phyloP scores from a whole-genome alignment of 2,113 vertebrate genomes.

The Spermophilus dauricus region DNA sequence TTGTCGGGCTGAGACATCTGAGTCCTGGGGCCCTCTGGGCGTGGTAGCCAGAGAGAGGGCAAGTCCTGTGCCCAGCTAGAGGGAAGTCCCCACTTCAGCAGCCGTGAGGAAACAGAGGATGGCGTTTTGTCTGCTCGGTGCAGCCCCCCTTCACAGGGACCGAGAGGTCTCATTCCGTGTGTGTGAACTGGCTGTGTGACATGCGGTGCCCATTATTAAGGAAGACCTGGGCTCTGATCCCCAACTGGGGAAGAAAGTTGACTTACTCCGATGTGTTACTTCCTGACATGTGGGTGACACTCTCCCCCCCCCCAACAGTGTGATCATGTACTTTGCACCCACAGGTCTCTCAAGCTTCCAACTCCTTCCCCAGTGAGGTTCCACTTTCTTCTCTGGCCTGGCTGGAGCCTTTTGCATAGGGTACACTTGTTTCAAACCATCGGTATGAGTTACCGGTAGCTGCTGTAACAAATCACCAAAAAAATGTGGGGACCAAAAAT shows the following conservation, averaged over 20 bases:
- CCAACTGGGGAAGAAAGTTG: not conserved
- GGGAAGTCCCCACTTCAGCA: rapidly evolving
- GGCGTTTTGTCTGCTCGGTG: not conserved
- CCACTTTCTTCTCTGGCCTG: rapidly evolving
- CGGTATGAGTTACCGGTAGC: rapidly evolving
- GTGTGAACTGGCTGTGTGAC: rapidly evolving
- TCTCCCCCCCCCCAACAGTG: rapidly evolving
- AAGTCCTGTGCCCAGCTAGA: not conserved
- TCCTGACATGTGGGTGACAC: not conserved
- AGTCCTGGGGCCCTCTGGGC: not conserved
- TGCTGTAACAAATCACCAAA: not conserved
- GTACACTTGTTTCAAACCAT: rapidly evolving
- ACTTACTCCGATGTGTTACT: not conserved
- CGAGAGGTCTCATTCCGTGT: not conserved
- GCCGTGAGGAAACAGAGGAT: not conserved
- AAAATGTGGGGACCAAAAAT: not conserved
- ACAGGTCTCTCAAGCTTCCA: rapidly evolving
- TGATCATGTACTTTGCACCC: rapidly evolving
- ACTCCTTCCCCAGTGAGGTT: not conserved
- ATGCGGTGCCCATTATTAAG: not conserved
- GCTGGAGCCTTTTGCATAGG: not conserved
- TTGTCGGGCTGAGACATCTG: not conserved
- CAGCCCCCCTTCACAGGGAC: too few relatives aligned
- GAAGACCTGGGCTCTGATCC: not conserved
- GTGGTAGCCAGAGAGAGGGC: not conserved